Evolutionary conservation across 2,113 vertebrate species (phyloP).

Genomic region (Halcyon senegalensis): DNA sequence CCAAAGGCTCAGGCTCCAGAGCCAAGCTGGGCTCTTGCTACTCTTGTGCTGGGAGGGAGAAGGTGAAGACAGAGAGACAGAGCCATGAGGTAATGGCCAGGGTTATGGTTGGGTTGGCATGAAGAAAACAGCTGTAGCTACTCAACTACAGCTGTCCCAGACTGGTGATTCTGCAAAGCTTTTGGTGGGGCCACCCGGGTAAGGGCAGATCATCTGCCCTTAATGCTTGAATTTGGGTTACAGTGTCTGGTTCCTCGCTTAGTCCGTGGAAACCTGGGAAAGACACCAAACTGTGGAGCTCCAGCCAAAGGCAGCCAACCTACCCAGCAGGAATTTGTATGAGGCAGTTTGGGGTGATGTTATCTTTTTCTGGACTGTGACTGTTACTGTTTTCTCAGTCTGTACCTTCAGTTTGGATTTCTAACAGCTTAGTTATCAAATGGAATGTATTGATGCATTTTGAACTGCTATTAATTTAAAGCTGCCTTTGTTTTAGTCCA

Average conservation of each 20-base stretch:
- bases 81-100: neutral
- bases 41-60: neutral
- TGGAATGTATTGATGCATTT: neutral
- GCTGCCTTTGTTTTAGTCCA: neutral
- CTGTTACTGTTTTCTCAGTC: neutral
- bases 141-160: neutral
- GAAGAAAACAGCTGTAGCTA: neutral
- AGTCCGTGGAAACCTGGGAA: neutral
- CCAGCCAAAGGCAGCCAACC: neutral
- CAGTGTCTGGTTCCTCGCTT: neutral
- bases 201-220: neutral
- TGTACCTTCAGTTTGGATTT: neutral
- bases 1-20: neutral
- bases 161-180: neutral
- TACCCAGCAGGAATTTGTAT: neutral
- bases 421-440: neutral
- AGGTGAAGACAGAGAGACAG: neutral
- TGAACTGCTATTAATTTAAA: neutral
- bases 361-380: neutral
- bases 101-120: neutral
- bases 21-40: neutral
- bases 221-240: no score
- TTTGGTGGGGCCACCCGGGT: neutral
- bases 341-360: neutral
- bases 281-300: neutral